Base-by-base conservation (phyloP, 2,113 vertebrate genomes). In the Columba livia region DNA sequence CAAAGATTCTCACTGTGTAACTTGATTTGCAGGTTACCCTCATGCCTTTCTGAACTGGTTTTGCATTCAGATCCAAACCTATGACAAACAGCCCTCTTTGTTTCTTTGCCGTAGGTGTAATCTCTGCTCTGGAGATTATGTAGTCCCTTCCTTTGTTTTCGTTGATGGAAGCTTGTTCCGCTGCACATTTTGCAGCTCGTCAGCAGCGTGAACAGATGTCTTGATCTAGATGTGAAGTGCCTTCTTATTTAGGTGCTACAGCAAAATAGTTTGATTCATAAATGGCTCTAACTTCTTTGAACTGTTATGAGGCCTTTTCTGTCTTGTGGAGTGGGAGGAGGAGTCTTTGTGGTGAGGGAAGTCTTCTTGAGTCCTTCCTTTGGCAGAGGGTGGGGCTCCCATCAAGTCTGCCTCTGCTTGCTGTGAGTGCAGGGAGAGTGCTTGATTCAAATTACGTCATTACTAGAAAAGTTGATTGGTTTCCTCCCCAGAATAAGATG, bases 231-330 rank as follows among this genome's bases (percentile, higher is more conserved):
- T 84, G 75, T 75, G 40, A 94, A 94, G 82, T 95, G 85, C 93
- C 95, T 96, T 97, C 44, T 53, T 83, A 28, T 84, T 70, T 67
- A 86, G 92, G 82, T 94, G 90, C 94, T 94, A 84, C 40, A 57
- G 79, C 51, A 88, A 70, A 80, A 42, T 6, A 53, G 42, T 74
- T 84, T 79, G 71, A 54, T 64, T 93, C 48, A 18, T 83, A 34
- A 69, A 47, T 79, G 4, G 36, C 14, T 60, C 87, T 64, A 6
- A 48, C 94, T 92, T 88, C 31, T 86, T 85, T 79, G 54, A 92
- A 34, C 44, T 71, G 28, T 60, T 74, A 36, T 47, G 56, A 34
- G 58, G 34, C 62, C 29, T 72, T 8, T 82, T 57, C 57, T 85
- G 29, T 29, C 57, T 62, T 75, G 77, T 16, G 10, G 60, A 71